Base-by-base conservation (phyloP, 2,888 invertebrate species). In the Lordiphosa andalusiaca region DNA sequence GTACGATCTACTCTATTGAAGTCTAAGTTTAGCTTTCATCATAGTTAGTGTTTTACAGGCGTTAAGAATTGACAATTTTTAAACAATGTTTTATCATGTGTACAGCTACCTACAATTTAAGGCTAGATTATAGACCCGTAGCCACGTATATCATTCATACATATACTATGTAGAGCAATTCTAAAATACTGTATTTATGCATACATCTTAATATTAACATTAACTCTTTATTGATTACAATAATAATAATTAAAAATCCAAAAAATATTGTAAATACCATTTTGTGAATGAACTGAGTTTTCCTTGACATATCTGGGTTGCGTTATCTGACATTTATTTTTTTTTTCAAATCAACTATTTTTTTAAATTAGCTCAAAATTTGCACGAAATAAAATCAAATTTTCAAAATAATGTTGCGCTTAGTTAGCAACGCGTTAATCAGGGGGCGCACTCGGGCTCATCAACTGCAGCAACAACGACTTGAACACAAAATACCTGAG, bases 401-500 rank as follows among this genome's bases (percentile, higher is more conserved):
- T 44, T 25, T 33, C 19, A 6, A 10, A 16, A 16, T 33, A 44
- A 44, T 44, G 44, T 16, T 33, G 10, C 44, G 44, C 16, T 10
- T 12, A 16, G n/a, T 44, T 16, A 16, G 33, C 30, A 44, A 44
- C 16, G 16, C 4, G 6, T 44, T 44, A 6, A 5, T 44, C 10
- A 44, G 13, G 44, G 10, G 10, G 4, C 30, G 16, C 16, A 6
- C 0, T 44, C 10, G 6, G 10, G 10, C 16, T 2, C 16, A 5
- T 13, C 16, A 30, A 30, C 4, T 10, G 10, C 44, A 44, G 16
- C 44, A 16, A 5, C 25, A 44, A 5, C 16, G 42, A 2, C 5
- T 30, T 12, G 60, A 74, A 4, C 88, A 89, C 61, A 41, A 84
- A 56, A 88, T 89, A 0, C 88, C 88, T 0, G 68, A 87, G 10